Percentiles rank a stretch among this genome's conserved stretches.
These are phyloP conservation scores for Dermatophagoides farinae DNA, from an alignment of 1,140 invertebrate species.

Conservation along the genomic window DNA sequence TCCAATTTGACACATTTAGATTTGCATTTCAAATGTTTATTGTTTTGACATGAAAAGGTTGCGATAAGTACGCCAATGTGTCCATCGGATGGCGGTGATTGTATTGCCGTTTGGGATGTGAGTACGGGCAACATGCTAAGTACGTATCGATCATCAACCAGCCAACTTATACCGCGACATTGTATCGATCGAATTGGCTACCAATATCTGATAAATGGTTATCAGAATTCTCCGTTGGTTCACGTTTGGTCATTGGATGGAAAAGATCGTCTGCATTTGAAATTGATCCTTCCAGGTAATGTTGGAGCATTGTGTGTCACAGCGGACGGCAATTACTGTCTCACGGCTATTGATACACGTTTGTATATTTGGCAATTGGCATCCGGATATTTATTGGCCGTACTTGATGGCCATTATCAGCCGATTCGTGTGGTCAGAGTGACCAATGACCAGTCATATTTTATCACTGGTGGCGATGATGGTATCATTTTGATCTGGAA, in stretches of 20 bases:
- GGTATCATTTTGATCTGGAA: constrained; percentile 58
- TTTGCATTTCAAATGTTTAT: too few relatives aligned
- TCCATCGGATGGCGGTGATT: not conserved
- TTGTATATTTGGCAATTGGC: constrained; percentile 57
- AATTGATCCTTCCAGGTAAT: constrained; percentile 54
- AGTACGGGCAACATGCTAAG: not conserved
- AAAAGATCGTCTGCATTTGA: constrained; percentile 26
- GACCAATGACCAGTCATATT: constrained; percentile 43
- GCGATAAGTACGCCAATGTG: not conserved
- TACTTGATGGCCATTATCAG: constrained; percentile 54
- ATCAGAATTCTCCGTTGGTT: constrained; percentile 10
- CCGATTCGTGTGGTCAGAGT: constrained; percentile 48
- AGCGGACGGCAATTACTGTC: constrained; percentile 43
- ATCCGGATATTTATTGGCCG: constrained; percentile 47
- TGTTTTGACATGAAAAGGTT: not conserved
- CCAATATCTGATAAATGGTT: constrained; percentile 1
- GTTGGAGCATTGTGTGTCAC: constrained; percentile 43
- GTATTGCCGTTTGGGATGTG: constrained; percentile 6
- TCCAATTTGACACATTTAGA: not conserved
- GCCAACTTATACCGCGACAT: constrained; percentile 34
- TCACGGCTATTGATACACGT: constrained; percentile 53
- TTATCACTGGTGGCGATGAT: constrained; percentile 57
- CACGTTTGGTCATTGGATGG: constrained; percentile 11
- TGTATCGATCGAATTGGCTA: constrained; percentile 13
- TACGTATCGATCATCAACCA: not conserved